Evolutionary conservation across 2,113 vertebrate species (phyloP).

Genomic region (Vicugna pacos): DNA sequence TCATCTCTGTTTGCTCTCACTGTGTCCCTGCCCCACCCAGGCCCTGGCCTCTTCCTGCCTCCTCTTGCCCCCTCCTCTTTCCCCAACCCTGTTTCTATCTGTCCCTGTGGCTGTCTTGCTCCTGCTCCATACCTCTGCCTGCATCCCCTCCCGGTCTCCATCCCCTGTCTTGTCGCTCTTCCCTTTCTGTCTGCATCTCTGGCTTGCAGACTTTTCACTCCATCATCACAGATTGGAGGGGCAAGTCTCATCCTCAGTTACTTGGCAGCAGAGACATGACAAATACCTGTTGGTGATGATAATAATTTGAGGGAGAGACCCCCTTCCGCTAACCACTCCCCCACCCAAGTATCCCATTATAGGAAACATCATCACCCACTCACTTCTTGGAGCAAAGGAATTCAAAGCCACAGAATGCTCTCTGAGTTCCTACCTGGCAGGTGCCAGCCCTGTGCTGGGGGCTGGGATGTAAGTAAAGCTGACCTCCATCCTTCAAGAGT

Average conservation of each 20-base stretch:
- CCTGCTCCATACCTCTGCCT: neutral
- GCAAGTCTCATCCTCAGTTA: neutral
- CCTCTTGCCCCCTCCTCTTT: neutral
- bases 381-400: neutral
- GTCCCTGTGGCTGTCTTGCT: neutral
- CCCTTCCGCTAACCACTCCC: neutral
- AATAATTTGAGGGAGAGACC: neutral
- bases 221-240: neutral
- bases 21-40: neutral
- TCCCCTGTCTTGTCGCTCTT: neutral
- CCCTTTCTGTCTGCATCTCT: neutral
- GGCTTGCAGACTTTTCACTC: neutral
- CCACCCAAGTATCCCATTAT: neutral
- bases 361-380: neutral
- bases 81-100: neutral
- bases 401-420: neutral
- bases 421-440: neutral
- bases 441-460: neutral
- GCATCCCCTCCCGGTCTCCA: neutral
- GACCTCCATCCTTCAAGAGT: neutral
- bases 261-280: neutral
- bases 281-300: neutral
- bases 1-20: neutral
- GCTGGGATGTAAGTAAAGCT: neutral
- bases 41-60: neutral